A percentile compares a stretch with the other conserved stretches of the same genome.
phyloP scores from a whole-genome alignment of 2,797 vertebrate genomes.

The Epinephelus malabaricus region DNA sequence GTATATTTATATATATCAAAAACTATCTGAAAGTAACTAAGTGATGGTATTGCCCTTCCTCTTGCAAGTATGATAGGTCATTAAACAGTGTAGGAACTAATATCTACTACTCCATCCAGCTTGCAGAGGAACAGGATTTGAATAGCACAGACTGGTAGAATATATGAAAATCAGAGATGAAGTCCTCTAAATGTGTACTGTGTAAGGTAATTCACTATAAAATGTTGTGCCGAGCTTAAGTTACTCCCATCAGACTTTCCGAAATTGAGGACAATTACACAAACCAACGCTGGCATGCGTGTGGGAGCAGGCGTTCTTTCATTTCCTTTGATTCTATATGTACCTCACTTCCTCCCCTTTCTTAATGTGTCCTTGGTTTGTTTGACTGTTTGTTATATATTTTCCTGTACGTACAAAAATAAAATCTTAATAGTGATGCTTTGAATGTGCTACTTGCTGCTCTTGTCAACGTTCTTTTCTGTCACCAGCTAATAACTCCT shows the following conservation, averaged over 20 bases:
- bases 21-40: background rate
- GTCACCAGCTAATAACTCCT: constrained; percentile 11
- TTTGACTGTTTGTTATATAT: background rate
- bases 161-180: background rate
- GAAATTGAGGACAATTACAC: background rate
- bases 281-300: background rate
- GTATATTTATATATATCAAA: background rate
- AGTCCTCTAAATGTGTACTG: background rate
- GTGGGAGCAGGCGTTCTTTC: background rate
- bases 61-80: background rate
- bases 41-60: background rate
- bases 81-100: background rate
- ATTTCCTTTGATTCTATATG: background rate
- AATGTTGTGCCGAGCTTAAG: background rate
- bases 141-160: background rate
- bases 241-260: background rate
- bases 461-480: constrained; percentile 5
- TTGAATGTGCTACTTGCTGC: constrained; percentile 9
- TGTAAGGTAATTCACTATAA: background rate
- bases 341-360: background rate
- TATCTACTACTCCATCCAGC: background rate
- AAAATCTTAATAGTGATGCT: background rate
- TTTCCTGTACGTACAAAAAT: background rate
- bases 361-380: background rate
- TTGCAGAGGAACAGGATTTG: background rate